phyloP scores from a whole-genome alignment of 2,797 vertebrate genomes.

The Poeciliopsis paucimaculata region DNA sequence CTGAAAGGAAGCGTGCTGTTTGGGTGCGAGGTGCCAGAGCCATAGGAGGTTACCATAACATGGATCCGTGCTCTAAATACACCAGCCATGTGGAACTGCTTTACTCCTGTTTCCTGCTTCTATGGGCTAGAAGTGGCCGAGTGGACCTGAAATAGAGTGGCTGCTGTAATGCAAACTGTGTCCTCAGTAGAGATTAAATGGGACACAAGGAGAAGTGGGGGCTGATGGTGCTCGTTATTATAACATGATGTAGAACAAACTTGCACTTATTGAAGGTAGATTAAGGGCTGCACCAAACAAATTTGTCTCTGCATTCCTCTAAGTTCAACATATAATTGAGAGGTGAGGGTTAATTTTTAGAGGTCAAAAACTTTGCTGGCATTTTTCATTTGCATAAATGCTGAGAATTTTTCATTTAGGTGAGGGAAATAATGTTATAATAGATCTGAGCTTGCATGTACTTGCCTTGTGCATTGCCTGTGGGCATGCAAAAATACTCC shows the following conservation, averaged over 20 bases:
- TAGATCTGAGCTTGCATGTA: constrained; percentile 62
- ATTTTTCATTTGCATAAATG: constrained; percentile 47
- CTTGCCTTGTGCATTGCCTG: constrained; percentile 56
- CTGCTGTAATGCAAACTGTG: constrained; percentile 53
- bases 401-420: constrained; percentile 40
- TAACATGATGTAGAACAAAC: constrained; percentile 45
- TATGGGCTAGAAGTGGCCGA: constrained; percentile 64
- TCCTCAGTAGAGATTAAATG: constrained; percentile 55
- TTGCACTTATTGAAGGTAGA: constrained; percentile 26
- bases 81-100: constrained; percentile 78
- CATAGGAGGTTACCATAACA: constrained; percentile 77
- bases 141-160: constrained; percentile 57
- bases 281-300: constrained; percentile 20
- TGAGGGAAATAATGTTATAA: constrained; percentile 57
- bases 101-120: constrained; percentile 75
- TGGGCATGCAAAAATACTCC: constrained; percentile 35
- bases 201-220: constrained; percentile 46
- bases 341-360: constrained; percentile 28
- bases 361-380: constrained; percentile 49
- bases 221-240: constrained; percentile 45
- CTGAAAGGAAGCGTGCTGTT: constrained; percentile 63
- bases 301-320: background rate
- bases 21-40: constrained; percentile 66
- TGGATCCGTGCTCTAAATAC: constrained; percentile 69
- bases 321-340: constrained; percentile 23